Conservation (phyloP, 2,113 vertebrate genomes). For the Nycticebus coucang region DNA sequence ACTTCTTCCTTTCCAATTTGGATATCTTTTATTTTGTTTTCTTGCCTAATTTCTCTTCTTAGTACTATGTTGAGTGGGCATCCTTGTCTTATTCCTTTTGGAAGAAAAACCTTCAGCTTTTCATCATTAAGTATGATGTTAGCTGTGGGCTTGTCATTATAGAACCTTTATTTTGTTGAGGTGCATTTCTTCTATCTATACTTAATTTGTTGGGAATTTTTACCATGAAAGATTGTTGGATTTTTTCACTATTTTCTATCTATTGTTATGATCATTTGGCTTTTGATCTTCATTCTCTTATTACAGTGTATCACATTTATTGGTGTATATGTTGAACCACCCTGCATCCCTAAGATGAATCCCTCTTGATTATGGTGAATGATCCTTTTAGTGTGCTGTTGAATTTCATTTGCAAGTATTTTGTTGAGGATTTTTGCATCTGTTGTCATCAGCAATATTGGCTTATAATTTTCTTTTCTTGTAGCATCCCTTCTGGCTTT, state of each 20-base stretch:
- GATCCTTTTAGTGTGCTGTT: background rate
- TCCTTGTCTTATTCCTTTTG: background rate
- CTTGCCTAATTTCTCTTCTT: background rate
- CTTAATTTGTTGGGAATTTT: background rate
- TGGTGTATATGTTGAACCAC: background rate
- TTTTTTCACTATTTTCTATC: background rate
- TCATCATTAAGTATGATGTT: background rate
- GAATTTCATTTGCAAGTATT: background rate
- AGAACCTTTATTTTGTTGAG: background rate
- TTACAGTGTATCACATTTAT: background rate
- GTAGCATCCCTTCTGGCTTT: background rate
- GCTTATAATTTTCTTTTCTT: background rate
- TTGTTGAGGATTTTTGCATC: background rate
- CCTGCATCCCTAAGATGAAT: background rate
- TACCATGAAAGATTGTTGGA: background rate
- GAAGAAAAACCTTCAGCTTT: background rate
- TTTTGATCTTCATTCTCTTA: background rate
- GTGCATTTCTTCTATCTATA: background rate
- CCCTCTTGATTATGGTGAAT: background rate
- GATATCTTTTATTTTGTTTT: background rate
- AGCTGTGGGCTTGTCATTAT: background rate
- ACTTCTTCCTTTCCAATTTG: background rate
- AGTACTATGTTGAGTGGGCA: background rate
- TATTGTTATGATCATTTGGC: background rate
- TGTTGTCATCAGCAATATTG: background rate